These are phyloP conservation scores for Gambusia holbrooki DNA, from an alignment of 2,113 vertebrate species.

Conservation along the genomic window DNA sequence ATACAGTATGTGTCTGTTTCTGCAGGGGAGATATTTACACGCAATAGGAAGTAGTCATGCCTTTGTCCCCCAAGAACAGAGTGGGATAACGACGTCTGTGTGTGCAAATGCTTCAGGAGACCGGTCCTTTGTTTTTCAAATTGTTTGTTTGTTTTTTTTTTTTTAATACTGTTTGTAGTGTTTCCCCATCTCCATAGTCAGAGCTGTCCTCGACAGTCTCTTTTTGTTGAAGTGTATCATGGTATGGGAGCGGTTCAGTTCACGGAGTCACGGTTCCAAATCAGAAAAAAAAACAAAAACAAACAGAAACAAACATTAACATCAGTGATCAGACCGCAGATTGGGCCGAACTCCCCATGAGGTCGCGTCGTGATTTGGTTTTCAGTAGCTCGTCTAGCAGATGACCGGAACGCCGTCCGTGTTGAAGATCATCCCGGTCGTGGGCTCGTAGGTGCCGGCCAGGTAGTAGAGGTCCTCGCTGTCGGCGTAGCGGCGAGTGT, in stretches of 20 bases:
- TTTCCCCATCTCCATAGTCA: conserved; percentile 42
- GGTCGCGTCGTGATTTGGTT: conserved; percentile 30
- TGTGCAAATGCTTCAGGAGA: conserved; percentile 60
- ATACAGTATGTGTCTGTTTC: conserved; percentile 3
- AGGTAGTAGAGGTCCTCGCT: conserved; percentile 99
- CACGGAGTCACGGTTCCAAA: neutral
- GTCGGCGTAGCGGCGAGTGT: conserved; percentile 96
- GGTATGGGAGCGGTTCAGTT: conserved; percentile 3
- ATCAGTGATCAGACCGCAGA: conserved; percentile 37
- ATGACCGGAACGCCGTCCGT: conserved; percentile 95
- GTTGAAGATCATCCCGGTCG: conserved; percentile 99
- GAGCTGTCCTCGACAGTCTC: conserved; percentile 24
- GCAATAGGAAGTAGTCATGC: conserved; percentile 25
- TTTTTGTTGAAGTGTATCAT: conserved; percentile 8
- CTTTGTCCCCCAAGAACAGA: conserved; percentile 25
- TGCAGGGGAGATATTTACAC: conserved; percentile 55
- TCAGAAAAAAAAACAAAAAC: neutral
- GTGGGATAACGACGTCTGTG: conserved; percentile 34
- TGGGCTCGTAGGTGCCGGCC: conserved; percentile 97
- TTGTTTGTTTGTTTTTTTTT: neutral
- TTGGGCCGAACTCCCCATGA: neutral
- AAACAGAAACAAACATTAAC: neutral
- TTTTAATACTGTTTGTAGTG: conserved; percentile 64
- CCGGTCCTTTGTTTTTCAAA: neutral
- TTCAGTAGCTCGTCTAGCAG: conserved; percentile 81